Percentiles rank a stretch among this genome's conserved stretches.
These are phyloP conservation scores for Tetrax tetrax DNA, from an alignment of 2,113 vertebrate species.

Conservation along the genomic window DNA sequence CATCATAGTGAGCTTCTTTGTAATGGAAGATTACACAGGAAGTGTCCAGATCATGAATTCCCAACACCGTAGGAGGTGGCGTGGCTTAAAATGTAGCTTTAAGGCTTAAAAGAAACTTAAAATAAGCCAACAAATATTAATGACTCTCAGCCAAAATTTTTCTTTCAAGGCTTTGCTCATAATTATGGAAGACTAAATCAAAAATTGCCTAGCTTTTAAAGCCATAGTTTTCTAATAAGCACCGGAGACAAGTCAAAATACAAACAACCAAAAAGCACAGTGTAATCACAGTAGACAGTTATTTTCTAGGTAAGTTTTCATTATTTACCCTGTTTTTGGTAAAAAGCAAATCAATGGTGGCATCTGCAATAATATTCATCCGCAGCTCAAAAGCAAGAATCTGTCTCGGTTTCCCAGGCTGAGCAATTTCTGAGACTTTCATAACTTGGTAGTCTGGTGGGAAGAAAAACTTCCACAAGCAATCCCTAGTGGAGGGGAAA, in stretches of 20 bases:
- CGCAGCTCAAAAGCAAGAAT: slow-evolving; percentile 97
- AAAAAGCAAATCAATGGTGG: slow-evolving; percentile 97
- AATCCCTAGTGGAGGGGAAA: slow-evolving; percentile 80
- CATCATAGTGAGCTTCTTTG: neutral
- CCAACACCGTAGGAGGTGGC: neutral
- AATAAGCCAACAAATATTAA: neutral
- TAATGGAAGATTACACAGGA: neutral
- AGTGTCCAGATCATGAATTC: neutral
- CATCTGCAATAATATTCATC: slow-evolving; percentile 99
- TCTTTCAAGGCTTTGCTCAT: neutral
- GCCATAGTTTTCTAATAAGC: neutral
- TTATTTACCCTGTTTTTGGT: slow-evolving; percentile 95
- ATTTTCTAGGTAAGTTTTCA: neutral
- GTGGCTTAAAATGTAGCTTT: neutral
- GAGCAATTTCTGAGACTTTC: slow-evolving; percentile 89
- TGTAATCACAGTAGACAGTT: neutral
- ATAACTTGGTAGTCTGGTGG: slow-evolving; percentile 95
- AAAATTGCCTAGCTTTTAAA: neutral
- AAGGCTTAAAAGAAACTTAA: neutral
- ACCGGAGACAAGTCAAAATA: neutral
- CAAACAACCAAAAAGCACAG: neutral
- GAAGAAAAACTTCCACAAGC: slow-evolving; percentile 97
- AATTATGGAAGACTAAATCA: neutral
- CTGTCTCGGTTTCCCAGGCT: slow-evolving; percentile 90
- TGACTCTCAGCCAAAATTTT: neutral